Base-by-base conservation (phyloP, 2,888 invertebrate species). In the Tenthredo notha region DNA sequence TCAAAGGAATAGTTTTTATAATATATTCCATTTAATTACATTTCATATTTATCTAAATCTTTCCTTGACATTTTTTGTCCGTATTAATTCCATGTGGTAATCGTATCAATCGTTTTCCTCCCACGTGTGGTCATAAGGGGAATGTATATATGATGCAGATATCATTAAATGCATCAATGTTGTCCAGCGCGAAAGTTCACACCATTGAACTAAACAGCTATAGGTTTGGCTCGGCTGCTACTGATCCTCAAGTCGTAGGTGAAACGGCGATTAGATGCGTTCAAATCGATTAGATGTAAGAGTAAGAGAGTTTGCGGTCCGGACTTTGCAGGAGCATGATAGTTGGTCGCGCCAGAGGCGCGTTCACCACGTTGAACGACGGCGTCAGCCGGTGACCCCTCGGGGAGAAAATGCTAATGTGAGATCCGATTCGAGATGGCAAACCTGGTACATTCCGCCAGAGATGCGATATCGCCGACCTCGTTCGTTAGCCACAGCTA, bases 381-480 rank as follows among this genome's bases (percentile, higher is more conserved):
- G 70, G 70, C 83, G 67, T 83, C 83, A 83, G 54, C 65, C 83
- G 83, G 43, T 50, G 67, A 67, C 65, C 67, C 67, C 83, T 83
- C 67, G 47, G 83, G 83, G 83, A 83, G 83, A 83, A 83, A 90
- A 91, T 90, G 91, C 91, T 91, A 91, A 91, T 91, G 90, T 89
- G 89, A 90, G 91, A 91, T 90, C 89, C 90, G 90, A 91, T 91
- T 88, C 89, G 89, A 91, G 90, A 91, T 91, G 90, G 89, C 90
- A 90, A 90, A 90, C 90, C 83, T 67, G 89, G 88, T 90, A 90
- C 91, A 91, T 91, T 91, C 90, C 91, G 88, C 86, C 88, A 87
- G 89, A 91, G 91, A 90, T 91, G 90, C 88, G 89, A 89, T 91
- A 91, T 91, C 91, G 89, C 88, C 86, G 87, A 90, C 88, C 89